Evolutionary conservation across 2,888 invertebrate species (phyloP).

Genomic region (Carterocephalus palaemon): DNA sequence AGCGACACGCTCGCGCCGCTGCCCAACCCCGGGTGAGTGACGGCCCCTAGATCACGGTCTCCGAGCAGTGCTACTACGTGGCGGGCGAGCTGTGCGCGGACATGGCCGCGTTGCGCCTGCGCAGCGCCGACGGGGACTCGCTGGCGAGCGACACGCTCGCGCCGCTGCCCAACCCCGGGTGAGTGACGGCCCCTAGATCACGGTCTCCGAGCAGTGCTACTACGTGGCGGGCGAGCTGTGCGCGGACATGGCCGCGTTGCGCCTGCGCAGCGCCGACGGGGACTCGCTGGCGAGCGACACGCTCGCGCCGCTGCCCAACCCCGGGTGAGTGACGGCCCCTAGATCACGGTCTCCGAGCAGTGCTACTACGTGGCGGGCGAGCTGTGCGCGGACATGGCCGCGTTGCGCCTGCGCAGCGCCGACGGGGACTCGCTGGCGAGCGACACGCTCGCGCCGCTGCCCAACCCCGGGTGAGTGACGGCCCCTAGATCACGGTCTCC

Average conservation of each 20-base stretch:
- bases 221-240: slow-evolving; percentile 94
- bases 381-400: slow-evolving; percentile 79
- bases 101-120: slow-evolving; percentile 83
- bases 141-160: slow-evolving; percentile 84
- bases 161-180: slow-evolving; percentile 84
- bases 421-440: slow-evolving; percentile 74
- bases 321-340: slow-evolving; percentile 47
- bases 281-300: slow-evolving; percentile 81
- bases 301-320: slow-evolving; percentile 87
- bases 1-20: slow-evolving; percentile 88
- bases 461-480: slow-evolving; percentile 75
- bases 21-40: slow-evolving; percentile 78
- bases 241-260: slow-evolving; percentile 82
- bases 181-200: too few relatives aligned
- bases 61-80: slow-evolving; percentile 99
- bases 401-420: slow-evolving; percentile 78
- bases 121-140: slow-evolving; percentile 68
- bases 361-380: slow-evolving; percentile 99
- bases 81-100: slow-evolving; percentile 87
- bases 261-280: slow-evolving; percentile 75
- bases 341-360: too few relatives aligned
- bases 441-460: slow-evolving; percentile 89
- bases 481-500: too few relatives aligned
- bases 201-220: too few relatives aligned
- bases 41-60: too few relatives aligned